Conservation (phyloP, 2,113 vertebrate genomes). For the Microtus montanus region DNA sequence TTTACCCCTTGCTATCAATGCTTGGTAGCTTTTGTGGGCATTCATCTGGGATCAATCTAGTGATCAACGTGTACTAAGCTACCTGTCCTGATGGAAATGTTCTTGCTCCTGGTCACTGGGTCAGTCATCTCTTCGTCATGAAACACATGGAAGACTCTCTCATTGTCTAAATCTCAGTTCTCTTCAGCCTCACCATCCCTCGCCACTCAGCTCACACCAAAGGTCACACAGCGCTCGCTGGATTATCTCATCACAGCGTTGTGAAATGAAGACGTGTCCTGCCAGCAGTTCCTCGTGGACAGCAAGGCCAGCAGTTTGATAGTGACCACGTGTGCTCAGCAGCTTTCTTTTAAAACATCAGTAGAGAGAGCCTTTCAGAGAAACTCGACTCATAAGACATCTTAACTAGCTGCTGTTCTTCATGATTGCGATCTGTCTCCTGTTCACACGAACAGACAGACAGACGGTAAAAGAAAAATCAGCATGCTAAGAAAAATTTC, state of each 20-base stretch:
- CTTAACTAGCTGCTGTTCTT: background rate
- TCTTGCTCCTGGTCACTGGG: background rate
- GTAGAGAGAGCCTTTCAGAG: background rate
- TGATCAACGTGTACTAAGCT: background rate
- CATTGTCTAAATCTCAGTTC: conserved; percentile 68
- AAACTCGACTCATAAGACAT: conserved; percentile 18
- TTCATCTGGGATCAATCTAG: conserved; percentile 8
- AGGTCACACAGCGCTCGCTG: conserved; percentile 39
- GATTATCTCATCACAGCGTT: conserved; percentile 67
- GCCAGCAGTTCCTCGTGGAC: conserved; percentile 43
- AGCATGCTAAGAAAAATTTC: background rate
- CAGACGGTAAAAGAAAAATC: background rate
- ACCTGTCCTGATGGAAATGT: background rate
- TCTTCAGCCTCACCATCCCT: conserved; percentile 45
- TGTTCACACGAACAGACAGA: background rate
- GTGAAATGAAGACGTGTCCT: conserved; percentile 68
- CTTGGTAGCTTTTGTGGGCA: conserved; percentile 6
- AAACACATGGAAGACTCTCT: conserved; percentile 29
- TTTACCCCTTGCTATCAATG: background rate
- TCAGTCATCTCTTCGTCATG: conserved; percentile 48
- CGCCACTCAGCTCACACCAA: conserved; percentile 41
- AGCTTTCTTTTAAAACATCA: conserved; percentile 50
- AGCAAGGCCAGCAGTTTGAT: conserved; percentile 22
- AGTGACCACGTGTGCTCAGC: conserved; percentile 4
- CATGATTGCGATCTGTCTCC: background rate